Base-by-base conservation (phyloP, 2,888 invertebrate genomes). In the Xestia c-nigrum region DNA sequence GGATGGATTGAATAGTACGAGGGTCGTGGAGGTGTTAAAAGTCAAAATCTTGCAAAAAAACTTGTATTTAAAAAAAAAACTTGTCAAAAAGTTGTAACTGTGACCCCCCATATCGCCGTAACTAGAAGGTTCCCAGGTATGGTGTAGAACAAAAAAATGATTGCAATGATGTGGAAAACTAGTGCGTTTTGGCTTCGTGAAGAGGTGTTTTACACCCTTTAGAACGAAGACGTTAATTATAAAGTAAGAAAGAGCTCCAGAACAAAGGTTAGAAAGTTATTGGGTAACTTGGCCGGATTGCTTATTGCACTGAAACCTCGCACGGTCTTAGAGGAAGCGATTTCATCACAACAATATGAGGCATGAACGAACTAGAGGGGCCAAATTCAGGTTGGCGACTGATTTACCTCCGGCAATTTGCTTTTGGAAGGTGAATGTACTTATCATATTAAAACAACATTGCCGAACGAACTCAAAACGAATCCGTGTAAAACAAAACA, bases 221-320 rank as follows among this genome's bases (percentile, higher is more conserved):
- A 75, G 43, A 63, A 76, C 40, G 5, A 69, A 81, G 70, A 70
- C 66, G 72, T 68, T 85, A 82, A 77, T 83, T 82, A 67, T 82
- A 55, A 71, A 85, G 72, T 85, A 73, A 73, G 82, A 67, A 82
- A 85, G 82, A 64, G 59, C 70, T 31, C 7, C 10, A 43, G 70
- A 73, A 85, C 85, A 85, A 85, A 82, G 72, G 67, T 77, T 71
- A 31, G n/a, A 63, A 67, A 78, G 71, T 79, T 86, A 86, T 84
- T 71, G 59, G 72, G 63, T 83, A 86, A 84, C 50, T 85, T 76
- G 47, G 59, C 52, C 21, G 72, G 46, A 57, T 75, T 72, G 79
- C 86, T 74, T 79, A 46, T 69, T 83, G 84, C 72, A 38, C 68
- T 79, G 61, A 76, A 84, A 74, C 76, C 83, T 83, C 16, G 43